Conservation (phyloP, 64 coral and sea anemone genomes). For the Montipora efflorescens region DNA sequence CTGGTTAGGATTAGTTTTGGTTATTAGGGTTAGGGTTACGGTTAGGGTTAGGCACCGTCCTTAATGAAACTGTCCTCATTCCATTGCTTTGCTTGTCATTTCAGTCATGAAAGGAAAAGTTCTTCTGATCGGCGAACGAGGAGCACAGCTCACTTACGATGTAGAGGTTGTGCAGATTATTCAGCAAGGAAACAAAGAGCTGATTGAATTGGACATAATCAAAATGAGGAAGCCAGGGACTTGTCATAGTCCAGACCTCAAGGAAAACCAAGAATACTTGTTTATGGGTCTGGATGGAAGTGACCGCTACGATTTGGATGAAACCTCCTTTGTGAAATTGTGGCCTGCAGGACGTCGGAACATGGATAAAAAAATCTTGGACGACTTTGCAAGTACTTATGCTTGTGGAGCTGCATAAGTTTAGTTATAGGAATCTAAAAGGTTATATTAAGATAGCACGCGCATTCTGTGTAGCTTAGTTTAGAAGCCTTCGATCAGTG, state of each 20-base stretch:
- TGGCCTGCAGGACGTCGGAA: not conserved
- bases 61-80: not conserved
- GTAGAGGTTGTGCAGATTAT: conserved; percentile 56
- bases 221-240: conserved; percentile 59
- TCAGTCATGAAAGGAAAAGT: conserved; percentile 81
- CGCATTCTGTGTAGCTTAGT: no score
- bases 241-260: conserved; percentile 73
- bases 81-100: not conserved
- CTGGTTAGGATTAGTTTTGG: no score
- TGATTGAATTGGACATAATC: conserved; percentile 18
- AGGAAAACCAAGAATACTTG: conserved; percentile 69
- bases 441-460: no score
- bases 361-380: not conserved
- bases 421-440: no score
- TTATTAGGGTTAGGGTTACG: no score
- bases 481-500: no score
- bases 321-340: conserved; percentile 44
- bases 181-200: conserved; percentile 53
- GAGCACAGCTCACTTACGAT: conserved; percentile 31
- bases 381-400: not conserved
- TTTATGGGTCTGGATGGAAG: conserved; percentile 71
- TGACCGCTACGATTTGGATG: conserved; percentile 25
- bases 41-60: no score
- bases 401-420: no score
- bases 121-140: conserved; percentile 60